These are phyloP conservation scores for Hyperoplus immaculatus DNA, from an alignment of 2,797 vertebrate genomes.

Conservation along the genomic window DNA sequence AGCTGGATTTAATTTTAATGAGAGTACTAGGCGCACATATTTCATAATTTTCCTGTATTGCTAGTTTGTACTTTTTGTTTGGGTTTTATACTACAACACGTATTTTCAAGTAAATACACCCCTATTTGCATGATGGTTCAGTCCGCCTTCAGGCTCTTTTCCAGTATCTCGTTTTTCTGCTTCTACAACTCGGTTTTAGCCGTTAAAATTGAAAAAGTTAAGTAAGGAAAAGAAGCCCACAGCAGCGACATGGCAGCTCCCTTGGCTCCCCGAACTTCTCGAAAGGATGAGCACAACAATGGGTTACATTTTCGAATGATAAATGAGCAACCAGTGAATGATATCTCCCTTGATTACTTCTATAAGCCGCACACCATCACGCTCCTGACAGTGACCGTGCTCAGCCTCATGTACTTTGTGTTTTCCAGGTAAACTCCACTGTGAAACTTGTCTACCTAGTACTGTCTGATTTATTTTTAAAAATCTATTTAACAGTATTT, in stretches of 20 bases:
- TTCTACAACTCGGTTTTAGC: not conserved
- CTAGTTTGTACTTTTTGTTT: fast-evolving
- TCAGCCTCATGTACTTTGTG: slow-evolving; percentile 96
- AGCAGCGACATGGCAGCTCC: slow-evolving; percentile 55
- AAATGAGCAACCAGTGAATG: slow-evolving; percentile 98
- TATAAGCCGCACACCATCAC: slow-evolving; percentile 97
- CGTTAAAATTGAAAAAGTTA: not conserved
- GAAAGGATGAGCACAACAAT: slow-evolving; percentile 90
- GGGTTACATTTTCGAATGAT: slow-evolving; percentile 95
- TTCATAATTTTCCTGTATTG: fast-evolving
- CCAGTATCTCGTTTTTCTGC: fast-evolving
- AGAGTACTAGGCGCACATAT: fast-evolving
- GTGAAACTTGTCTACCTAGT: not conserved
- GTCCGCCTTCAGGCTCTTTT: not conserved
- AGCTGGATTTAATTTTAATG: fast-evolving
- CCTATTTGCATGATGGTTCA: slow-evolving; percentile 19
- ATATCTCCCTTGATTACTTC: slow-evolving; percentile 95
- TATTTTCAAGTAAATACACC: not conserved
- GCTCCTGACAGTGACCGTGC: slow-evolving; percentile 89
- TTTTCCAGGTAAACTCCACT: slow-evolving; percentile 89
- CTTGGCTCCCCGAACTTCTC: slow-evolving; percentile 79
- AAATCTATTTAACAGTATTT: not conserved
- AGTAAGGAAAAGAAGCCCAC: not conserved
- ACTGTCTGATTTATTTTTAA: not conserved
- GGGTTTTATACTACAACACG: not conserved